These are phyloP conservation scores for Panagrolaimus sp. DNA, from an alignment of 1,140 invertebrate genomes.

Conservation along the genomic window DNA sequence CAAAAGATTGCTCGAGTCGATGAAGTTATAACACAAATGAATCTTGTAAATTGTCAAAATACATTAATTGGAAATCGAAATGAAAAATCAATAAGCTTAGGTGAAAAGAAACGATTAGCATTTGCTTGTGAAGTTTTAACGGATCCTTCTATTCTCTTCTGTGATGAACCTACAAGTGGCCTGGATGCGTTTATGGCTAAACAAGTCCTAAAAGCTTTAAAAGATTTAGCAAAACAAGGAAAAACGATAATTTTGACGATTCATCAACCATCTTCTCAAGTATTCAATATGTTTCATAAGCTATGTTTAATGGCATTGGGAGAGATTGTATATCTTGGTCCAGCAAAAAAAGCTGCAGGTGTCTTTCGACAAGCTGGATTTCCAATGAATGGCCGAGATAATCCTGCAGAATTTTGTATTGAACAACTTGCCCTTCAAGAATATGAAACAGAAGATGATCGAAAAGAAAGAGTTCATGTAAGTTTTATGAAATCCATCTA, in stretches of 20 bases:
- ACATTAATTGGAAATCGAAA: constrained; percentile 79
- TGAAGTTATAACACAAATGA: constrained; percentile 68
- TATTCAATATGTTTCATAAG: constrained; percentile 85
- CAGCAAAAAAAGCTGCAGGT: background rate
- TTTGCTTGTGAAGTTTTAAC: constrained; percentile 85
- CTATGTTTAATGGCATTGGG: constrained; percentile 5
- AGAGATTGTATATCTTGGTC: background rate
- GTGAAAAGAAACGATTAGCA: constrained; percentile 86
- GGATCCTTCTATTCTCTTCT: constrained; percentile 87
- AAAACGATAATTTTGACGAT: constrained; percentile 89
- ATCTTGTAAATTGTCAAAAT: constrained; percentile 61
- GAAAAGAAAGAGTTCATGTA: background rate
- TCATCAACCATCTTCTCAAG: constrained; percentile 87
- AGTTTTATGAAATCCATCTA: no score
- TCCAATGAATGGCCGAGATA: background rate
- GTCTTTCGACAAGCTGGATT: background rate
- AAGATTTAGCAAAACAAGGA: constrained; percentile 68
- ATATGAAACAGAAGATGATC: background rate
- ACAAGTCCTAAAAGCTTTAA: constrained; percentile 66
- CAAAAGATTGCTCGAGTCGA: constrained; percentile 78
- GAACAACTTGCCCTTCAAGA: background rate
- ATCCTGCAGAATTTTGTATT: background rate
- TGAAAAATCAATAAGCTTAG: constrained; percentile 85
- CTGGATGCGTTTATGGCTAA: constrained; percentile 84
- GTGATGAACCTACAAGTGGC: constrained; percentile 90